Evolutionary conservation across 2,113 vertebrate genomes (phyloP), one percentile per base, ranked within the genome.

Genomic region (Gambusia affinis): DNA sequence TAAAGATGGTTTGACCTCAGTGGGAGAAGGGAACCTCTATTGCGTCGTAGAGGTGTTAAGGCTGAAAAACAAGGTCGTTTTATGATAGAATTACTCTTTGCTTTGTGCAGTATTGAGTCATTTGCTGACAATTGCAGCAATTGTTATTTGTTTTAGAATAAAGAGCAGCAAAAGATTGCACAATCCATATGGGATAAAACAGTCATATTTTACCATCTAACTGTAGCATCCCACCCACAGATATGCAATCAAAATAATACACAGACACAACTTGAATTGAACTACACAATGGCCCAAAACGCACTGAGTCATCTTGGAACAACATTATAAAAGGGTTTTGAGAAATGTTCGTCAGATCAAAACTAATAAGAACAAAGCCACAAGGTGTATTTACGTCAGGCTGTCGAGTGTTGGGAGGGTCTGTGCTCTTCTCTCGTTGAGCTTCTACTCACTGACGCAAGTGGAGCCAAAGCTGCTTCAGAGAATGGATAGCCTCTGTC

Each of bases 401-500:
- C 29, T 35, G n/a, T 47, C n/a, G 15, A 67, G 71, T 47, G 33
- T 17, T 66, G n/a, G 65, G 51, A 70, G 61, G 61, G 62, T 73
- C 29, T 67, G 7, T 35, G 1, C 28, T 0, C 60, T 30, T 4
- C 7, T 15, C 29, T 67, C 6, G 1, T 19, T 31, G 29, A 29
- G 3, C 24, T 60, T 2, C 68, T 75, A 42, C 76, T 82, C 57
- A 63, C 28, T 35, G 28, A 63, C 68, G 33, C 47, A 70, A 76
- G 73, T 30, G 62, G 33, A 70, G 66, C 17, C 17, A 19, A 47
- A 19, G 5, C 76, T 70, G 69, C 66, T 80, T 79, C 71, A 70
- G 73, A 78, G 67, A 72, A 90, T 74, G 64, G 79, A 87, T 74
- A 70, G 75, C 75, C 77, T 76, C 76, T 82, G 84, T 83, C 87